Percentiles rank a stretch among this genome's conserved stretches.
phyloP scores from a whole-genome alignment of 2,797 vertebrate species.

The Linurgus olivaceus region DNA sequence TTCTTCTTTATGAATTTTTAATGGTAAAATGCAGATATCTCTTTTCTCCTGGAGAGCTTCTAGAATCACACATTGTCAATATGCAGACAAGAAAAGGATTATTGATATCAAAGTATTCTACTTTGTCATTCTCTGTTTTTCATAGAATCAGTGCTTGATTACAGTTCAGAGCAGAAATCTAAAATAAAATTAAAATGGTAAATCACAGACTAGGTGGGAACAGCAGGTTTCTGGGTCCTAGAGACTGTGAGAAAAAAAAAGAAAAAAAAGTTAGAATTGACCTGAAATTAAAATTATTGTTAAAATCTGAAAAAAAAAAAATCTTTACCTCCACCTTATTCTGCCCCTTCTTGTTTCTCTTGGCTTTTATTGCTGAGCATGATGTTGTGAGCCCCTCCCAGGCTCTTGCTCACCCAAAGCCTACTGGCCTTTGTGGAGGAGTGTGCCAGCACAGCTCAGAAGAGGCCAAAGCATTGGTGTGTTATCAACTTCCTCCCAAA shows the following conservation, averaged over 20 bases:
- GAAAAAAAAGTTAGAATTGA: neutral
- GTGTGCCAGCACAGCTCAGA: neutral
- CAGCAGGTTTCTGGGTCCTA: neutral
- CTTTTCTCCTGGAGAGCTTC: neutral
- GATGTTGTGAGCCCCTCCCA: neutral
- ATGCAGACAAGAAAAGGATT: neutral
- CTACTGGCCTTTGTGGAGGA: neutral
- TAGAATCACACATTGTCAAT: neutral
- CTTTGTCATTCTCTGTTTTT: neutral
- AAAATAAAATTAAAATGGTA: neutral
- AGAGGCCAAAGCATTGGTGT: neutral
- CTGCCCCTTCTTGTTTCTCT: neutral
- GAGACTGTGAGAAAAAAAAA: neutral
- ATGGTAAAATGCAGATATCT: neutral
- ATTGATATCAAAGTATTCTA: neutral
- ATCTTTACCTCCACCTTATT: accelerated
- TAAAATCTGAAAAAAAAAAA: neutral
- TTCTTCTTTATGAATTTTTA: neutral
- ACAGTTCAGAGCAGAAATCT: neutral
- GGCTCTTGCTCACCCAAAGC: neutral
- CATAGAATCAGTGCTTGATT: neutral
- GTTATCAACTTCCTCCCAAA: neutral
- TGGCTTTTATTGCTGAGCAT: neutral
- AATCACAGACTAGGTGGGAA: neutral
- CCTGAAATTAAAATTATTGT: neutral